A percentile compares a stretch with the other conserved stretches of the same genome.
These are phyloP conservation scores for Wasmannia auropunctata DNA, from an alignment of 1,140 invertebrate species.

Conservation along the genomic window DNA sequence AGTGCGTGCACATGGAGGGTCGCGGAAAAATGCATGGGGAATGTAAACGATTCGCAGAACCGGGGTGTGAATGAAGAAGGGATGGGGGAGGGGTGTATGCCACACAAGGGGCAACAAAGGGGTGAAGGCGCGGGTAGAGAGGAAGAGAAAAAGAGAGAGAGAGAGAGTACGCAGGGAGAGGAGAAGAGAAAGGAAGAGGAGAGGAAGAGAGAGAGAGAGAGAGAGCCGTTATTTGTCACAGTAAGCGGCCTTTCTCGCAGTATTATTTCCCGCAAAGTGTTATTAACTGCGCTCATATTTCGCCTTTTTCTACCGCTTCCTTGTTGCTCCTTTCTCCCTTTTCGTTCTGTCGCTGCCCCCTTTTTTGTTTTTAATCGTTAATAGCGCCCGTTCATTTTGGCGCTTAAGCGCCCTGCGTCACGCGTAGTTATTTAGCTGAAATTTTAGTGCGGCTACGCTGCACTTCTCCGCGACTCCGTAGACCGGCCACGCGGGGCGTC, in stretches of 20 bases:
- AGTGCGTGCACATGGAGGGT: constrained; percentile 56
- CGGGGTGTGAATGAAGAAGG: constrained; percentile 69
- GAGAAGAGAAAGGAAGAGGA: constrained; percentile 55
- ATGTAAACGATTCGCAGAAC: constrained; percentile 76
- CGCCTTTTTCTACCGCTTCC: constrained; percentile 81
- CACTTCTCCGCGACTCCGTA: constrained; percentile 50
- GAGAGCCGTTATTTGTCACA: constrained; percentile 84
- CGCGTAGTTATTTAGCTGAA: constrained; percentile 80
- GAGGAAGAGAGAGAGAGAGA: constrained; percentile 67
- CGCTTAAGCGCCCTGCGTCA: constrained; percentile 75
- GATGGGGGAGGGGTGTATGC: constrained; percentile 25
- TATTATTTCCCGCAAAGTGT: constrained; percentile 86
- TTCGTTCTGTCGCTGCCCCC: constrained; percentile 69
- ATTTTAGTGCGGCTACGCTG: constrained; percentile 73
- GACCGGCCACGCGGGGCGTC: neutral
- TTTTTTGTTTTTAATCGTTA: constrained; percentile 82
- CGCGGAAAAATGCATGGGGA: constrained; percentile 70
- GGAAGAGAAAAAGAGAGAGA: constrained; percentile 64
- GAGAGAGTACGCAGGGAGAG: constrained; percentile 49
- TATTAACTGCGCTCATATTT: constrained; percentile 86
- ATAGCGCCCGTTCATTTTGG: constrained; percentile 81
- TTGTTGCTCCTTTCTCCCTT: constrained; percentile 76
- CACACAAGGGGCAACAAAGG: constrained; percentile 51
- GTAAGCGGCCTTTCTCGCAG: constrained; percentile 85
- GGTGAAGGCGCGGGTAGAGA: constrained; percentile 37